Conservation (phyloP, 2,888 invertebrate genomes). For the Eurytoma adleriae region DNA sequence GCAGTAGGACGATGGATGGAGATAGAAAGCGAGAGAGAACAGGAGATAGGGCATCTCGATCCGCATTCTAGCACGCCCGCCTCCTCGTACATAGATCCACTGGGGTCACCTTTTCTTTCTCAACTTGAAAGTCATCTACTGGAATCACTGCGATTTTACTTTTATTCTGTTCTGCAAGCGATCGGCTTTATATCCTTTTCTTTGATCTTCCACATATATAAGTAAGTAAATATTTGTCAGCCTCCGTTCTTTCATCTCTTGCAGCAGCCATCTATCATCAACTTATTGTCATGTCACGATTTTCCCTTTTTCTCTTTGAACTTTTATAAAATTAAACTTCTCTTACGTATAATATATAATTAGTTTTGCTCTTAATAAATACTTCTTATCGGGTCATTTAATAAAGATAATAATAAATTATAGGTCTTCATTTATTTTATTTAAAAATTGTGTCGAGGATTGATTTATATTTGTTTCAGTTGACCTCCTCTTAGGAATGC, state of each 20-base stretch:
- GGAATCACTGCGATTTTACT: conserved; percentile 40
- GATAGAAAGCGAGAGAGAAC: conserved; percentile 36
- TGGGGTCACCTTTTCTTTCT: background rate
- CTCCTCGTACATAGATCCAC: background rate
- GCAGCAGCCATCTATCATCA: background rate
- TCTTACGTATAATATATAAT: no score
- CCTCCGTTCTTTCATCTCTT: conserved; percentile 2
- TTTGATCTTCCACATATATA: conserved; percentile 53
- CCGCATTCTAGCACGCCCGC: background rate
- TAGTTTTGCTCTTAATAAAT: no score
- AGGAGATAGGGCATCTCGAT: background rate
- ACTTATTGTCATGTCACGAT: background rate
- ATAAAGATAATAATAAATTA: no score
- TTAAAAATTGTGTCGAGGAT: no score
- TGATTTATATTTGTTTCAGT: no score
- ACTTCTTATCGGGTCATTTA: no score
- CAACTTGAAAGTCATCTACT: conserved; percentile 31
- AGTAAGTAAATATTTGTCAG: conserved; percentile 52
- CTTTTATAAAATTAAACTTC: no score
- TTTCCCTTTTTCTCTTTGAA: background rate
- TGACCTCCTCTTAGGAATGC: no score
- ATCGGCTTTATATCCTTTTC: conserved; percentile 19
- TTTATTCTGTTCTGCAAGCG: conserved; percentile 14
- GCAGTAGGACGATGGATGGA: conserved; percentile 5
- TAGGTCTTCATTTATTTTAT: no score